Percentiles rank a stretch among this genome's conserved stretches.
Conservation (phyloP, 35 echinoderm and acorn worm genomes). For the Lytechinus variegatus region DNA sequence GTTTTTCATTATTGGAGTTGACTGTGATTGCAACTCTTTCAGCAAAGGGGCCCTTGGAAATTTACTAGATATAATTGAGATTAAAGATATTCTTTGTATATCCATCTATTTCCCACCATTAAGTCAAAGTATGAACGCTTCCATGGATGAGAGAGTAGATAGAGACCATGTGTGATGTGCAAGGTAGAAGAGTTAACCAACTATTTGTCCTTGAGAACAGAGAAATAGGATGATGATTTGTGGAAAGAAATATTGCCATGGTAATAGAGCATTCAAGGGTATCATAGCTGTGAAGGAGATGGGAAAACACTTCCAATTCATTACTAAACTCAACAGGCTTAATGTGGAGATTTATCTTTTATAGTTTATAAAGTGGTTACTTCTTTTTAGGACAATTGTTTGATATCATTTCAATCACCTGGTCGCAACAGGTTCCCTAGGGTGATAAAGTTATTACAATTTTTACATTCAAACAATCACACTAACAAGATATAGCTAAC, state of each 20-base stretch:
- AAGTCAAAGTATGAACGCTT: background rate
- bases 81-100: background rate
- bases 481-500: too few species aligned
- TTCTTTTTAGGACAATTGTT: too few species aligned
- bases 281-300: background rate
- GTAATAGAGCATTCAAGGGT: background rate
- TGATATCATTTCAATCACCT: too few species aligned
- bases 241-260: background rate
- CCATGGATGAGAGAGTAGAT: background rate
- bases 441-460: too few species aligned
- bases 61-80: background rate
- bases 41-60: too few species aligned
- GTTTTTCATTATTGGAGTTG: too few species aligned
- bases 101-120: background rate
- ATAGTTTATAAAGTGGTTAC: background rate
- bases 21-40: too few species aligned
- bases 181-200: background rate
- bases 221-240: background rate
- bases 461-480: too few species aligned
- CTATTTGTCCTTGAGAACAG: slow-evolving; percentile 11
- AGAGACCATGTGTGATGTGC: slow-evolving; percentile 8
- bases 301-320: background rate
- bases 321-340: background rate
- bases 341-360: background rate
- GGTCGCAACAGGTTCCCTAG: too few species aligned